Evolutionary conservation across 2,797 vertebrate species (phyloP).

Genomic region (Diglossa cyanea): DNA sequence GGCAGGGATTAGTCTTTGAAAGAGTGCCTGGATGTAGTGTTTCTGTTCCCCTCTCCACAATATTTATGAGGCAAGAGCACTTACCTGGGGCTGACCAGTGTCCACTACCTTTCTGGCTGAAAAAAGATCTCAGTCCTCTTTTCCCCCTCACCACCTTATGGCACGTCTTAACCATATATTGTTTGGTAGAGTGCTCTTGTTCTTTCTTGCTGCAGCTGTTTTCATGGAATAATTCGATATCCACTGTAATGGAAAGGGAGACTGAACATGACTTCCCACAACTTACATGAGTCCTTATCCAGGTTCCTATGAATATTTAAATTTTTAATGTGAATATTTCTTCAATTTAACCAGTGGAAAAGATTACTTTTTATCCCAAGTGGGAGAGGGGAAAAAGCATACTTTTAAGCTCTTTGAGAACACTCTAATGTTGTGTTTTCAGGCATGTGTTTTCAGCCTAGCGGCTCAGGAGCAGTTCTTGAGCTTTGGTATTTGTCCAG

Average conservation of each 20-base stretch:
- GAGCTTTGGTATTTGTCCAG: background rate
- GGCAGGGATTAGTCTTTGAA: background rate
- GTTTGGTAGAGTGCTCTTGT: background rate
- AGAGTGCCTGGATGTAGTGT: background rate
- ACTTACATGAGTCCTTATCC: background rate
- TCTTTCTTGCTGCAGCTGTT: background rate
- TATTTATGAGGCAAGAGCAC: background rate
- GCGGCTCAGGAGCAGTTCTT: background rate
- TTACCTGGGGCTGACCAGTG: background rate
- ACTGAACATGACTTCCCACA: background rate
- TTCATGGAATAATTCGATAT: background rate
- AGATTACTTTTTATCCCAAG: background rate
- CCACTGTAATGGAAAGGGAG: background rate
- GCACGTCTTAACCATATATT: background rate
- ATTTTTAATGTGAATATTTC: conserved; percentile 9
- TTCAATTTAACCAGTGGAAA: background rate
- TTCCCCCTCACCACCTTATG: background rate
- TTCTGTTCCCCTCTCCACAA: background rate
- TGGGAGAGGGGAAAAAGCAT: background rate
- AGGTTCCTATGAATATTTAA: conserved; percentile 9
- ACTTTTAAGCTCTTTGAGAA: background rate
- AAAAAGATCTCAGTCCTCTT: background rate
- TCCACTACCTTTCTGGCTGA: background rate
- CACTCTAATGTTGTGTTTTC: background rate
- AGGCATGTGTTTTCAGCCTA: background rate